Evolutionary conservation across 2,888 invertebrate species (phyloP), one percentile per base, ranked within the genome.

Genomic region (Tortricodes alternella): DNA sequence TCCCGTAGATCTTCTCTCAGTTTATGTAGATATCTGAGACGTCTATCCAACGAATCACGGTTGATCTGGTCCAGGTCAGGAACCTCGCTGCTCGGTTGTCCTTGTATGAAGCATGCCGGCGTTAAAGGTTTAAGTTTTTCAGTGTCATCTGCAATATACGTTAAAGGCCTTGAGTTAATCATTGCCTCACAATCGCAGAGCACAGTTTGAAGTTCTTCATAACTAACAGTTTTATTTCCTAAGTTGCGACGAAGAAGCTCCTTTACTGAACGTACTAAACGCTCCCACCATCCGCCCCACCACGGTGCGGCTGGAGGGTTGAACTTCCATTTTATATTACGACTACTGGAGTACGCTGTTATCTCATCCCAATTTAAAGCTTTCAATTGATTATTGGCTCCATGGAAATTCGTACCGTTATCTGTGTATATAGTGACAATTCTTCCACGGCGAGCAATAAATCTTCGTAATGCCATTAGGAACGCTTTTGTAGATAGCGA

Each of bases 401-500:
- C 59, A 27, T 19, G 27, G 13, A 55, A 56, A 43, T 59, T 59
- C 1, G 59, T 55, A 6, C 59, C 59, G n/a, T 46, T 27, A 34
- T 59, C 55, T 6, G 53, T 44, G 37, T 32, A 38, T 0, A 59
- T 34, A n/a, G 34, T 37, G 8, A 1, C 11, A 1, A 34, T 29
- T 21, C 59, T 49, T 11, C 59, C 59, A 13, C 55, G 16, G 11
- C 55, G 23, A 0, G 59, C 59, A 9, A 52, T 19, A 41, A 59
- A 59, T 7, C 59, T 29, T 5, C 59, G 19, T 13, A 59, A n/a
- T 1, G 46, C 23, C 50, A 44, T 35, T 0, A 59, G 46, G 37
- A 59, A 59, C 5, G 34, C 48, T n/a, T 56, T 46, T 15, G 59
- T 46, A 3, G 59, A 59, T 9, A 59, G 27, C 0, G 59, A 55